These are phyloP conservation scores for Paramisgurnus dabryanus DNA, from an alignment of 2,113 vertebrate species.

Conservation along the genomic window DNA sequence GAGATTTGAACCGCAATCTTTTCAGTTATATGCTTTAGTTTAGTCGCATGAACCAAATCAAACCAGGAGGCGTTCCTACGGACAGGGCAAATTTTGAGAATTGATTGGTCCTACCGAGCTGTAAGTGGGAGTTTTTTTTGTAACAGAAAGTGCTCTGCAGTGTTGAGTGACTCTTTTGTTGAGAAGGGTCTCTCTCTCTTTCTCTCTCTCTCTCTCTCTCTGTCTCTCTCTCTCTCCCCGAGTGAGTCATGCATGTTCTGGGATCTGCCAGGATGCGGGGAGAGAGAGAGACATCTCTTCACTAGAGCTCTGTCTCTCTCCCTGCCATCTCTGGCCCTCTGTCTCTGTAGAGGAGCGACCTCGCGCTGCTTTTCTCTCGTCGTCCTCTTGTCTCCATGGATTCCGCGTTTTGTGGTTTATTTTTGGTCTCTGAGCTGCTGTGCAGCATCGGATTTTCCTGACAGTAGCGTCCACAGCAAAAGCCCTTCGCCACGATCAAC, in stretches of 20 bases:
- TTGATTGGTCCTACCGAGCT: slow-evolving; percentile 92
- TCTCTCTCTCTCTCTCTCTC: slow-evolving; percentile 46
- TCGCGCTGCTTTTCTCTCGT: slow-evolving; percentile 55
- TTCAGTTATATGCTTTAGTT: slow-evolving; percentile 42
- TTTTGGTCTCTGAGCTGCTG: slow-evolving; percentile 65
- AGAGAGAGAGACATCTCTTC: slow-evolving; percentile 75
- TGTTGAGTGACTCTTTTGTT: slow-evolving; percentile 99
- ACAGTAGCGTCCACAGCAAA: slow-evolving; percentile 60
- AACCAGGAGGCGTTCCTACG: slow-evolving; percentile 58
- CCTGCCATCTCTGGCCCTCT: slow-evolving; percentile 67
- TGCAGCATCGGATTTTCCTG: slow-evolving; percentile 69
- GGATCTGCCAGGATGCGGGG: slow-evolving; percentile 88
- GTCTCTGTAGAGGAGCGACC: slow-evolving; percentile 58
- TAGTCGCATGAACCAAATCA: slow-evolving; percentile 62
- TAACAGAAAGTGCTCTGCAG: slow-evolving; percentile 99
- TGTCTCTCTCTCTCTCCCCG: slow-evolving; percentile 46
- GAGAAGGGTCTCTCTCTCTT: slow-evolving; percentile 91
- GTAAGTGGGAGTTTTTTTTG: slow-evolving; percentile 88
- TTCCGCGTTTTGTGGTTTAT: slow-evolving; percentile 62
- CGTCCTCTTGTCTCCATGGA: slow-evolving; percentile 68
- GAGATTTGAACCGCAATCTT: no score
- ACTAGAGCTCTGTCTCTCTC: slow-evolving; percentile 77
- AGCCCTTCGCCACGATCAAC: slow-evolving; percentile 55
- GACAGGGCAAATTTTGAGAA: slow-evolving; percentile 82
- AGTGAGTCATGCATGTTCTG: slow-evolving; percentile 98